phyloP scores from a whole-genome alignment of 2,888 invertebrate species.

The Desoria tigrina region DNA sequence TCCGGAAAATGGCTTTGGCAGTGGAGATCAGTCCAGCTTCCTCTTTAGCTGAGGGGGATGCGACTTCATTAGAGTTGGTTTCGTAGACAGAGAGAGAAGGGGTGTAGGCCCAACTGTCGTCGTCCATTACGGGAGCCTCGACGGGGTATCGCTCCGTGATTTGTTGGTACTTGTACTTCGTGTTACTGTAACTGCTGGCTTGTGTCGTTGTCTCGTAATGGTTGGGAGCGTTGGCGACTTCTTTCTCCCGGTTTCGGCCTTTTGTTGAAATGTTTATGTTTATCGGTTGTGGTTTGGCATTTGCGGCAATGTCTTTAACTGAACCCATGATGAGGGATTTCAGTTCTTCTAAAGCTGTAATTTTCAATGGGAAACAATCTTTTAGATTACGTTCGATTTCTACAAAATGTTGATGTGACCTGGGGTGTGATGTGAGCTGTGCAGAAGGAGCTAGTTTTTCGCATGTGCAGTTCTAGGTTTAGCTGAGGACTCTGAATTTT shows the following conservation, averaged over 20 bases:
- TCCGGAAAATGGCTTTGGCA: slow-evolving; percentile 6
- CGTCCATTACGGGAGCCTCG: neutral
- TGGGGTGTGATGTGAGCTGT: too few relatives aligned
- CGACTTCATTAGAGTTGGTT: neutral
- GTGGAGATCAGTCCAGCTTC: neutral
- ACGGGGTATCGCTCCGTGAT: neutral
- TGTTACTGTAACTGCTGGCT: neutral
- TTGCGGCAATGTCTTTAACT: slow-evolving; percentile 6
- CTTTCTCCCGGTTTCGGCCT: neutral
- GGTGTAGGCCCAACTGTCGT: neutral
- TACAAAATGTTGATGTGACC: too few relatives aligned
- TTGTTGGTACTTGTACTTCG: neutral
- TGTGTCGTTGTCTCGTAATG: neutral
- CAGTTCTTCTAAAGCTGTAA: slow-evolving; percentile 5
- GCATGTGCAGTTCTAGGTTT: too few relatives aligned
- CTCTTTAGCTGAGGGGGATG: neutral
- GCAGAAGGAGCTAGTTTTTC: too few relatives aligned
- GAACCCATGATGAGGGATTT: slow-evolving; percentile 2
- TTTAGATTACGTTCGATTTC: too few relatives aligned
- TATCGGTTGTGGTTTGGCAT: slow-evolving; percentile 1
- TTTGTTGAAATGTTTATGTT: slow-evolving; percentile 5
- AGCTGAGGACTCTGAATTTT: too few relatives aligned
- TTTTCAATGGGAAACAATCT: too few relatives aligned
- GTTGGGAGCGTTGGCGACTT: neutral
- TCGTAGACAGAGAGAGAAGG: neutral